Percentiles rank a stretch among this genome's conserved stretches.
These are phyloP conservation scores for Orchesella cincta DNA, from an alignment of 1,140 invertebrate genomes.

Conservation along the genomic window DNA sequence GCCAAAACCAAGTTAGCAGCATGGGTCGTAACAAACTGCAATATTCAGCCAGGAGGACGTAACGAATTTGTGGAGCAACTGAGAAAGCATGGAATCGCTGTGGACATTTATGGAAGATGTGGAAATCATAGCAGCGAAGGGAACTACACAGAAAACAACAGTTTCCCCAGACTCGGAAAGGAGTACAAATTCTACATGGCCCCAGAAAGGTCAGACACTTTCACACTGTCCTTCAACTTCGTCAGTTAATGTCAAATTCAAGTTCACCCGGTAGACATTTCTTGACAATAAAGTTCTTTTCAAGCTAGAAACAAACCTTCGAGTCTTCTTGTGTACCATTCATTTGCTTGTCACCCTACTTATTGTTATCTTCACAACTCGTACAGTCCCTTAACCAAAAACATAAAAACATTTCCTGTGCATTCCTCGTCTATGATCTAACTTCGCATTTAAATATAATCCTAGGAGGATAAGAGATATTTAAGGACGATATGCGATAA, in stretches of 20 bases:
- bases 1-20: conserved; percentile 57
- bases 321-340: too few relatives aligned
- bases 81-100: conserved; percentile 59
- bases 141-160: conserved; percentile 51
- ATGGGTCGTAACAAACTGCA: conserved; percentile 63
- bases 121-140: conserved; percentile 53
- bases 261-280: conserved; percentile 56
- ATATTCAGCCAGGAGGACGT: conserved; percentile 60
- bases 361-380: too few relatives aligned
- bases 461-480: too few relatives aligned
- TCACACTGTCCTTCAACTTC: conserved; percentile 56
- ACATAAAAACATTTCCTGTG: too few relatives aligned
- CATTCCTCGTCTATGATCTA: too few relatives aligned
- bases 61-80: conserved; percentile 62
- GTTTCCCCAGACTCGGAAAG: conserved; percentile 46
- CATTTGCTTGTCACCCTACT: too few relatives aligned
- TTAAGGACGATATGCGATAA: too few relatives aligned
- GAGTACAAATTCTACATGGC: conserved; percentile 61
- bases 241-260: conserved; percentile 56
- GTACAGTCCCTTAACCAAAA: too few relatives aligned
- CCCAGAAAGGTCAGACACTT: too few relatives aligned
- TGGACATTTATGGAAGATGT: conserved; percentile 74
- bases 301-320: too few relatives aligned
- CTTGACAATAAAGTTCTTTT: conserved; percentile 59
- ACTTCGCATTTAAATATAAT: too few relatives aligned